A percentile compares a stretch with the other conserved stretches of the same genome.
phyloP scores from a whole-genome alignment of 2,888 invertebrate genomes.

The Melieria omissa region DNA sequence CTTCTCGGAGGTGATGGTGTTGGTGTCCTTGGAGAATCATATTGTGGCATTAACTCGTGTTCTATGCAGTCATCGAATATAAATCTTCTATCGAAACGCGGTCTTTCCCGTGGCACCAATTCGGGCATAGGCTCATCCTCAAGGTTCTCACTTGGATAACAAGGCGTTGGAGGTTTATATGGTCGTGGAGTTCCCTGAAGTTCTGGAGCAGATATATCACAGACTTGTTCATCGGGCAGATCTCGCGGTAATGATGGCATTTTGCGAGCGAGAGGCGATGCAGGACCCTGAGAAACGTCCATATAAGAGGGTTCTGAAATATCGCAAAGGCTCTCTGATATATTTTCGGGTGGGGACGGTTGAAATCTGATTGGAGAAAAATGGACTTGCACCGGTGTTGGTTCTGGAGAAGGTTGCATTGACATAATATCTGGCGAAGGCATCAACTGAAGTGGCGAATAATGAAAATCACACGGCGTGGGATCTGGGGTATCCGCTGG shows the following conservation, averaged over 20 bases:
- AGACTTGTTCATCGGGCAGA: slow-evolving; percentile 35
- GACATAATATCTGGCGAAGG: slow-evolving; percentile 18
- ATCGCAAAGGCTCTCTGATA: slow-evolving; percentile 21
- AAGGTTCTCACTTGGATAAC: slow-evolving; percentile 24
- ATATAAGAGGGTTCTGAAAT: slow-evolving; percentile 22
- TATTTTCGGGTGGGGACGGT: slow-evolving; percentile 15
- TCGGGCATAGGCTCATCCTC: slow-evolving; percentile 28
- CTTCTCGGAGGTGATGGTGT: neutral
- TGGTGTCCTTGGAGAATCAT: neutral
- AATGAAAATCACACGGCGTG: slow-evolving; percentile 6
- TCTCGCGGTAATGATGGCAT: slow-evolving; percentile 28
- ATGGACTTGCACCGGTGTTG: slow-evolving; percentile 20
- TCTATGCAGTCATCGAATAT: slow-evolving; percentile 12
- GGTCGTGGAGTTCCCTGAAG: neutral
- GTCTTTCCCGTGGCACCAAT: slow-evolving; percentile 8
- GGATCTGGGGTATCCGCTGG: slow-evolving; percentile 22
- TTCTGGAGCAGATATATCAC: slow-evolving; percentile 21
- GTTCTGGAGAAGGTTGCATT: slow-evolving; percentile 8
- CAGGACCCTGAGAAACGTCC: neutral
- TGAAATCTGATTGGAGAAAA: slow-evolving; percentile 27
- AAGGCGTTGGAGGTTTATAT: slow-evolving; percentile 18
- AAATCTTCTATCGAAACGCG: slow-evolving; percentile 18
- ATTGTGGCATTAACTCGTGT: slow-evolving; percentile 14
- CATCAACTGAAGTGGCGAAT: slow-evolving; percentile 16
- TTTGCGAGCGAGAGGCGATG: slow-evolving; percentile 34